Evolutionary conservation across 1,140 invertebrate genomes (phyloP), one percentile per base, ranked within the genome.

Genomic region (Drosophila subpulchrella): DNA sequence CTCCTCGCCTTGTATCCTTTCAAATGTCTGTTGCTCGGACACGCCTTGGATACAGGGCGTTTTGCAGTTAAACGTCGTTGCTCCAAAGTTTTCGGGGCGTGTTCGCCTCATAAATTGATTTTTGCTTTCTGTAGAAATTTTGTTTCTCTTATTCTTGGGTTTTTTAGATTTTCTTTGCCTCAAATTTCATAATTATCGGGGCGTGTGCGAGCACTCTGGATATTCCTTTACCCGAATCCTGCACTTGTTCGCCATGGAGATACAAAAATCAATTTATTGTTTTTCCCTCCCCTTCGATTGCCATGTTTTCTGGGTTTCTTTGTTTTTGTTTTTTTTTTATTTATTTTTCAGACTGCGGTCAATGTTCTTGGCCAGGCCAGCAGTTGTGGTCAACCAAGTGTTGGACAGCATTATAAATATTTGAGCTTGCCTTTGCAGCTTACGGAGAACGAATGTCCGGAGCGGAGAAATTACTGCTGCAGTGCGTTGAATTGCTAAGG

Each of bases 381-480:
- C 36, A 51, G 50, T 56, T 59, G 55, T 76, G 74, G 74, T 68
- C 62, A 76, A 67, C 73, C 75, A 68, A 76, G 65, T 76, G 74
- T 77, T 62, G 75, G 75, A 77, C 56, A 70, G 63, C 55, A 55
- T 76, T 77, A 68, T 70, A 77, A 77, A 76, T 76, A 77, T 77
- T 76, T 77, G 51, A 75, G 56, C 50, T 77, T 75, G 54, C 56
- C 17, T 54, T 59, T 63, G 66, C 70, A 56, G 72, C 59, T 75
- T 74, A 74, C 73, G 58, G 38, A 41, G 10, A 60, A 44, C 41
- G 53, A 68, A 54, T 61, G 57, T 53, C 58, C 12, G 34, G 11
- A 54, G 54, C 42, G 53, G 50, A 68, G 66, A 34, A 67, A 65
- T 51, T 68, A 55, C 36, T 24, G 66, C 65, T 60, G 68, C 57